Evolutionary conservation across 2,888 invertebrate species (phyloP), one percentile per base, ranked within the genome.

Genomic region (Leptinotarsa tumamoca): DNA sequence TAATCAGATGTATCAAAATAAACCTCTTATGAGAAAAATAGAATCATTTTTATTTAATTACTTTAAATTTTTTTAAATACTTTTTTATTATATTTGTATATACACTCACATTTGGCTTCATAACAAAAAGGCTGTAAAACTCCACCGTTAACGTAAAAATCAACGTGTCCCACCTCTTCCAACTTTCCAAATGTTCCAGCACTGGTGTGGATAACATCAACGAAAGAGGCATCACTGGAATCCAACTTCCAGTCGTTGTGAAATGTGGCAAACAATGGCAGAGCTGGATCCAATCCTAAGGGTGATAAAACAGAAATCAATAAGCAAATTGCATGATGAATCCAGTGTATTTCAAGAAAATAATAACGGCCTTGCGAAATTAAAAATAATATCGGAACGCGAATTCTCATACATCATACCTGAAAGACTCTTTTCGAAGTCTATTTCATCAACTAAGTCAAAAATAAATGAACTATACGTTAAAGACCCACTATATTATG

Each of bases 131-230:
- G 87, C 71, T 87, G 87, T n/a, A 85, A 56, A 4, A 81, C 81
- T 23, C 92, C 92, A 0, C 92, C 93, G 83, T 93, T 93, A n/a
- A 89, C 83, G 80, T 92, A 93, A 83, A 93, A 93, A 84, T 93
- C 93, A 0, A 90, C 90, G 81, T 93, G 91, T 0, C 93, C 93
- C 71, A 90, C 87, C 1, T 90, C 86, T 79, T 91, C 91, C 23
- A 91, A 85, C 82, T 92, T 90, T 0, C 93, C 92, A 80, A 91
- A 91, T 4, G 90, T 85, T 54, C 92, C 90, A 0, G 92, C 95
- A 87, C 96, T 96, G 0, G 97, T 96, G 86, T 97, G 97, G 82
- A 97, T 95, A 76, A 96, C 94, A 87, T 97, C 97, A 1, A 97
- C 96, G 82, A 96, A 93, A 81, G 92, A 90, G 0, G 97, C 97